Evolutionary conservation across 2,797 vertebrate genomes (phyloP).

Genomic region (Gephyroberyx darwinii): DNA sequence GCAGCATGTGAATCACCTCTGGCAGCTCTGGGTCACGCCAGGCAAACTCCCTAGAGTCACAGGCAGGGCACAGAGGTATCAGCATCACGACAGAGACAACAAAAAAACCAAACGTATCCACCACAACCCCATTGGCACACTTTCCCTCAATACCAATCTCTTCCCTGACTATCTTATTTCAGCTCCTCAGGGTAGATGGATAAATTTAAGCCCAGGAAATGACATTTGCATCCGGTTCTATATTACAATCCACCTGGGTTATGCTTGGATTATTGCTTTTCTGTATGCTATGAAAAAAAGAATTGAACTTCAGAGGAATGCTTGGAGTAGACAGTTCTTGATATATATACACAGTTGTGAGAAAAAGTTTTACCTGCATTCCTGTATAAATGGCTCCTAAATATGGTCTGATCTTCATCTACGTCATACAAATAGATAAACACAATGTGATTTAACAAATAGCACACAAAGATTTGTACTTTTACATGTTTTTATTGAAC

Average conservation of each 20-base stretch:
- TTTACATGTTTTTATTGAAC: too few relatives aligned
- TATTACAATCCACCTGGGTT: conserved; percentile 36
- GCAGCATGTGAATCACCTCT: conserved; percentile 98
- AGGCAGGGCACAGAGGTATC: conserved; percentile 44
- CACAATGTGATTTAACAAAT: too few relatives aligned
- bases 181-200: conserved; percentile 32
- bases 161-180: not conserved
- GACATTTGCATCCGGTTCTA: conserved; percentile 43
- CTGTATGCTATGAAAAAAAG: conserved; percentile 9
- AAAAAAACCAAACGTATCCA: not conserved
- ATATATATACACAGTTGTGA: too few relatives aligned
- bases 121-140: not conserved
- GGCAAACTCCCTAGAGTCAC: conserved; percentile 90
- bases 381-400: too few relatives aligned
- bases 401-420: too few relatives aligned
- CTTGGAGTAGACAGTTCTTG: not conserved
- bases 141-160: conserved; percentile 20
- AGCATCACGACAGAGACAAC: conserved; percentile 21
- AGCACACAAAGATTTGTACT: too few relatives aligned
- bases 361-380: too few relatives aligned
- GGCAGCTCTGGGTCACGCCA: conserved; percentile 96
- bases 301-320: not conserved
- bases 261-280: conserved; percentile 43
- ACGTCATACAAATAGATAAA: too few relatives aligned
- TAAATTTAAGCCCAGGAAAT: conserved; percentile 47